A percentile compares a stretch with the other conserved stretches of the same genome.
Evolutionary conservation across 2,888 invertebrate genomes (phyloP).

Genomic region (Yponomeuta evonymella): DNA sequence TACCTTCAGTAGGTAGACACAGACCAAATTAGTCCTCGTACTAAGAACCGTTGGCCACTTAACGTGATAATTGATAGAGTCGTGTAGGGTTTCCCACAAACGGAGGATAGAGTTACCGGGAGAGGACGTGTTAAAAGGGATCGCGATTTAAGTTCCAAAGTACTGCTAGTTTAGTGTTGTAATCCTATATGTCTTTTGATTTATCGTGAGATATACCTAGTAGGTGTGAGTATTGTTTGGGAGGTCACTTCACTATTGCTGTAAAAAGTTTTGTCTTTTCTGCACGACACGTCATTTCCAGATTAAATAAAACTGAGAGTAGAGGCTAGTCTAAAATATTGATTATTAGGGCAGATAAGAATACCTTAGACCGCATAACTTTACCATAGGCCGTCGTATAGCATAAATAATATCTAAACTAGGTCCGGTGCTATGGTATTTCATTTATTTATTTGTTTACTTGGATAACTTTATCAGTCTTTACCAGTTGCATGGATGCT

Average conservation of each 20-base stretch:
- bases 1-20: not conserved
- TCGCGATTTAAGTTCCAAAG: constrained; percentile 8
- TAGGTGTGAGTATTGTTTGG: not conserved
- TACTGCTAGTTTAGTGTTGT: not conserved
- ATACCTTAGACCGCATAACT: too few relatives aligned
- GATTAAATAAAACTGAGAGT: too few relatives aligned
- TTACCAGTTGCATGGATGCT: too few relatives aligned
- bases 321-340: too few relatives aligned
- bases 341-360: too few relatives aligned
- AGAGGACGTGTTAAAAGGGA: constrained; percentile 10
- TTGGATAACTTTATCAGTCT: too few relatives aligned
- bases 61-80: constrained; percentile 8
- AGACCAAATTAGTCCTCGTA: not conserved
- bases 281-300: too few relatives aligned
- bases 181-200: not conserved
- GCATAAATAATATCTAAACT: too few relatives aligned
- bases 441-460: too few relatives aligned
- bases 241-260: not conserved
- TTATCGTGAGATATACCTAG: not conserved
- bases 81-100: constrained; percentile 8
- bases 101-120: not conserved
- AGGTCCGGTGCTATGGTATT: too few relatives aligned
- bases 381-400: too few relatives aligned
- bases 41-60: constrained; percentile 10
- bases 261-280: too few relatives aligned